Evolutionary conservation across 2,888 invertebrate genomes (phyloP).

Genomic region (Macrosoma leucophasiata): DNA sequence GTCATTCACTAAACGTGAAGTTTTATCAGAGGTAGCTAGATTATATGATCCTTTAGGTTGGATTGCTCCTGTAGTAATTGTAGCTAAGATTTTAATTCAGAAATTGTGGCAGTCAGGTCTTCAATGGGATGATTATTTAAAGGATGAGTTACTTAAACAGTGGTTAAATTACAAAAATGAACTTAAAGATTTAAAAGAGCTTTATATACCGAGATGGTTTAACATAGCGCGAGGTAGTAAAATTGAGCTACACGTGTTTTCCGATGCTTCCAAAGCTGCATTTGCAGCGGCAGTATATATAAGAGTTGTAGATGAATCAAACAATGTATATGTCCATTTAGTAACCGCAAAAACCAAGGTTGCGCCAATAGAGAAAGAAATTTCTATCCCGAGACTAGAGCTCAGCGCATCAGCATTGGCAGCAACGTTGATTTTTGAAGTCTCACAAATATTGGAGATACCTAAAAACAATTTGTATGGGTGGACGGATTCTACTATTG

Average conservation of each 20-base stretch:
- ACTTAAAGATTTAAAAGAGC: conserved; percentile 5
- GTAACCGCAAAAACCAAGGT: conserved; percentile 25
- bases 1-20: conserved; percentile 21
- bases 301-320: neutral
- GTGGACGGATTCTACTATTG: conserved; percentile 23
- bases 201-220: conserved; percentile 23
- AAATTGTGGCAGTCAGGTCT: conserved; percentile 22
- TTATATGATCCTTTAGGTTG: conserved; percentile 30
- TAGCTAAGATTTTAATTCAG: conserved; percentile 24
- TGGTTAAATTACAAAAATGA: conserved; percentile 17
- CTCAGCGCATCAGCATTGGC: conserved; percentile 22
- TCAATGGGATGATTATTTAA: conserved; percentile 22
- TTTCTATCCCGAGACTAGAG: conserved; percentile 20
- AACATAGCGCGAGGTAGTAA: neutral
- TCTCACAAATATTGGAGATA: conserved; percentile 10
- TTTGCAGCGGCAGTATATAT: conserved; percentile 24
- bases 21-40: conserved; percentile 25
- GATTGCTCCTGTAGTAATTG: conserved; percentile 23
- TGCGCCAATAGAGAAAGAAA: too few relatives aligned
- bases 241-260: conserved; percentile 22
- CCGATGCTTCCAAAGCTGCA: conserved; percentile 23
- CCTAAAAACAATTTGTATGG: conserved; percentile 12
- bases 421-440: conserved; percentile 15
- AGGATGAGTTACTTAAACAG: conserved; percentile 8
- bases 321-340: conserved; percentile 8